Base-by-base conservation (phyloP, 2,888 invertebrate genomes). In the Dusona sp. region DNA sequence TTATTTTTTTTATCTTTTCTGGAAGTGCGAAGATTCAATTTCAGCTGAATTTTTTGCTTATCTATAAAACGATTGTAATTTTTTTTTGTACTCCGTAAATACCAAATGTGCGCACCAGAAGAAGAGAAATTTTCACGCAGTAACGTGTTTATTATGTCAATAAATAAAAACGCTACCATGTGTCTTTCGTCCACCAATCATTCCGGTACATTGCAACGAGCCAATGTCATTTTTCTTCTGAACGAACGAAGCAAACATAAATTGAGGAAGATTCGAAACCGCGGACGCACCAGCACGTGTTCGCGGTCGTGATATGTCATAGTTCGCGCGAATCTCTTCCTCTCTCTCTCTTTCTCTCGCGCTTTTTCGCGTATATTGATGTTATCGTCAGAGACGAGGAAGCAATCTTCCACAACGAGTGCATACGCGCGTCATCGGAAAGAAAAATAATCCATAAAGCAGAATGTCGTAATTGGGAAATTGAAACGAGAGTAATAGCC, bases 241-340 rank as follows among this genome's bases (percentile, higher is more conserved):
- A 70, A 13, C 48, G 51, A 68, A 61, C 42, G 42, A 16, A 45
- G 70, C 68, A 54, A 65, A 54, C 74, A 80, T 80, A 80, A 65
- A 84, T 84, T 80, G 48, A 84, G 33, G 77, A 80, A 77, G 79
- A 84, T 84, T 80, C 70, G 36, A 79, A 61, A 79, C 79, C 45
- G 57, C 38, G 38, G 57, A 74, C n/a, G 74, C 61, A 70, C 36
- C 48, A 72, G 48, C 80, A 77, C 84, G 84, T 72, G 80, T 68
- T 78, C 16, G 77, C 80, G 77, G 72, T 84, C 84, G 84, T 84
- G 84, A 84, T 84, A 84, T 84, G 84, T 80, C 84, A 84, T 77
- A 77, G 77, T 70, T 84, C 72, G 70, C 67, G 73, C 65, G 83
- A 54, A 57, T 51, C 73, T 73, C 33, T 67, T 38, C 22, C 22